Evolutionary conservation across 2,888 invertebrate genomes (phyloP), one percentile per base, ranked within the genome.

Genomic region (Chrysotoxum bicinctum): DNA sequence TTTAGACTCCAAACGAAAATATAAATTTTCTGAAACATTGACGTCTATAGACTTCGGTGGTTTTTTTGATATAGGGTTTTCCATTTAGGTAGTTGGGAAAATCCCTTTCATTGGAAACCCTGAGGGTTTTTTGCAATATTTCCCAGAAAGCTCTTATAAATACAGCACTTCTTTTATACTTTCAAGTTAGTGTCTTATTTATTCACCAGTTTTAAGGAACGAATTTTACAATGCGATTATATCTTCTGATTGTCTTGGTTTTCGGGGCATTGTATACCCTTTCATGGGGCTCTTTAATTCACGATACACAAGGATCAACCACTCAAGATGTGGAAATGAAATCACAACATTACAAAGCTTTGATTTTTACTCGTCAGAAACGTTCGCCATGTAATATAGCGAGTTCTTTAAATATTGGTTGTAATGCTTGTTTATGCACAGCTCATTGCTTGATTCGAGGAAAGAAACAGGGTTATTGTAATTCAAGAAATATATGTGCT

Each of bases 401-500:
- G 16, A 32, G 3, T 30, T n/a, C 45, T 4, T 64, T 64, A 7
- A 45, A 32, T 23, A 7, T 45, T 0, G 30, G 43, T 16, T 64
- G 64, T 9, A 64, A 43, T 45, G 4, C 26, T 30, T 64, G 64
- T 5, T 0, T 5, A 8, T 64, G 64, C 14, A 7, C 2, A 10
- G 45, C 12, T 30, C 64, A 64, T 64, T 64, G 64, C 9, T 30
- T 64, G 26, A 1, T 40, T 19, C 12, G 7, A 30, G 10, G 64
- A 45, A 64, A 45, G 3, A 45, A 19, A 30, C 9, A 43, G 0
- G 45, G 64, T 16, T 64, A 45, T 64, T 64, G 64, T 45, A 45
- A 64, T 45, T 45, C 64, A 16, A 43, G 8, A 12, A 10, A 64
- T 8, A 9, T 30, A 23, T 64, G 64, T 64, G 16, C 45, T 32